phyloP scores from a whole-genome alignment of 1,140 invertebrate species.

The Leptinotarsa lineolata region DNA sequence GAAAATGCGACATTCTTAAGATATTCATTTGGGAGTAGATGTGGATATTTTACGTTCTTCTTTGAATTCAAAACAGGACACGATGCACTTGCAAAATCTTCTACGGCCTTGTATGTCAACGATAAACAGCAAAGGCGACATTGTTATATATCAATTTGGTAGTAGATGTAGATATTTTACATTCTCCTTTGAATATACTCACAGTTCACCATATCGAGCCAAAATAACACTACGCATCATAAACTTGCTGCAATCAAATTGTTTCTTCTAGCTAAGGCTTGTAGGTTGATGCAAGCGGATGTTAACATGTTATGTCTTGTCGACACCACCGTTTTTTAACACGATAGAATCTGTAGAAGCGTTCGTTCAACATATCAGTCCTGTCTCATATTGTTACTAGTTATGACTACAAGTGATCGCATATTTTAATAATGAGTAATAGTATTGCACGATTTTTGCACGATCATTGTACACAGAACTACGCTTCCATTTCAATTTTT shows the following conservation, averaged over 20 bases:
- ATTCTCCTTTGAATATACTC: background rate
- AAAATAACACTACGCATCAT: background rate
- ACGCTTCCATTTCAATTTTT: background rate
- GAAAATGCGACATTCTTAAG: too few species aligned
- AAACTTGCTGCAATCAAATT: background rate
- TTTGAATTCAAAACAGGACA: too few species aligned
- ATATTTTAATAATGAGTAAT: slow-evolving; percentile 24
- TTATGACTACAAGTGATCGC: slow-evolving; percentile 56
- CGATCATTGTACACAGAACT: background rate
- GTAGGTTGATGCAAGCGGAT: slow-evolving; percentile 13
- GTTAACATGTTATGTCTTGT: slow-evolving; percentile 25
- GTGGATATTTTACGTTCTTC: too few species aligned
- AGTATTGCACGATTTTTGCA: slow-evolving; percentile 29
- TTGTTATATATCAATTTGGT: too few species aligned
- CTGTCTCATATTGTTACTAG: slow-evolving; percentile 45
- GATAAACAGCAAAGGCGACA: too few species aligned
- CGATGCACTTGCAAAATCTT: too few species aligned
- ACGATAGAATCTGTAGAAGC: slow-evolving; percentile 25
- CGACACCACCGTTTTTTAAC: slow-evolving; percentile 31
- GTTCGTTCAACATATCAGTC: slow-evolving; percentile 16
- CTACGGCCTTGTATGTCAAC: too few species aligned
- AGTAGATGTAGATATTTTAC: too few species aligned
- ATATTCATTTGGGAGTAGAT: too few species aligned
- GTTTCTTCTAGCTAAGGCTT: slow-evolving; percentile 17
- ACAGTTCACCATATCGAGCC: slow-evolving; percentile 16